These are phyloP conservation scores for Tetramorium alpestre DNA, from an alignment of 1,140 invertebrate genomes.

Conservation along the genomic window DNA sequence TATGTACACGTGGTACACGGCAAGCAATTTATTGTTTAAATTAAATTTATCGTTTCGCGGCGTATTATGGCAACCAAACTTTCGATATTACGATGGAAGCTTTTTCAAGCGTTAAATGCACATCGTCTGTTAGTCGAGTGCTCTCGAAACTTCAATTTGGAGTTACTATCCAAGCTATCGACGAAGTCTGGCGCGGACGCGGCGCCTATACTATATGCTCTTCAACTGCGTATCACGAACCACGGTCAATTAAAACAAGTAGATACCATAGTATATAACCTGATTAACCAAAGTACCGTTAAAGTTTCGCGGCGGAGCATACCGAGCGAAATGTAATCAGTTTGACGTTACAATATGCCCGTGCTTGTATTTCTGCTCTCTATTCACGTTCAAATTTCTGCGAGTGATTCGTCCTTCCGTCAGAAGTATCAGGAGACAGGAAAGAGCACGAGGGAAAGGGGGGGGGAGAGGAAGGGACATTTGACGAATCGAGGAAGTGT, in stretches of 20 bases:
- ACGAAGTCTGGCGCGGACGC: constrained; percentile 6
- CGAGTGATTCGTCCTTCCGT: neutral
- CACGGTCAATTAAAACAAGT: constrained; percentile 49
- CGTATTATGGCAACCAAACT: neutral
- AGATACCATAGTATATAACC: constrained; percentile 32
- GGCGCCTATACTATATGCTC: neutral
- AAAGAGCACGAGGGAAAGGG: neutral
- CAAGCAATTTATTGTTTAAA: neutral
- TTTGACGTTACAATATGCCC: constrained; percentile 9
- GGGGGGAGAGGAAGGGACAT: neutral
- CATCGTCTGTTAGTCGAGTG: neutral
- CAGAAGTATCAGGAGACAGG: neutral
- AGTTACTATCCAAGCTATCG: constrained; percentile 5
- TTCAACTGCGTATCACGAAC: constrained; percentile 45
- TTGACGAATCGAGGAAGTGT: neutral
- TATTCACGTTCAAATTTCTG: neutral
- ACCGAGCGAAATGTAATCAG: constrained; percentile 24
- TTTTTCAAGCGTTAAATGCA: constrained; percentile 9
- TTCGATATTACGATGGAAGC: neutral
- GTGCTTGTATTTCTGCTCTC: neutral
- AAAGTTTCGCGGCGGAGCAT: constrained; percentile 35
- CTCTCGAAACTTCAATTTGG: constrained; percentile 37
- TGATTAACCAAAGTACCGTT: constrained; percentile 51
- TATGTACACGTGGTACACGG: too few species aligned
- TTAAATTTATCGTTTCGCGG: neutral